Base-by-base conservation (phyloP, 2,888 invertebrate species). In the Chironomus tentans region DNA sequence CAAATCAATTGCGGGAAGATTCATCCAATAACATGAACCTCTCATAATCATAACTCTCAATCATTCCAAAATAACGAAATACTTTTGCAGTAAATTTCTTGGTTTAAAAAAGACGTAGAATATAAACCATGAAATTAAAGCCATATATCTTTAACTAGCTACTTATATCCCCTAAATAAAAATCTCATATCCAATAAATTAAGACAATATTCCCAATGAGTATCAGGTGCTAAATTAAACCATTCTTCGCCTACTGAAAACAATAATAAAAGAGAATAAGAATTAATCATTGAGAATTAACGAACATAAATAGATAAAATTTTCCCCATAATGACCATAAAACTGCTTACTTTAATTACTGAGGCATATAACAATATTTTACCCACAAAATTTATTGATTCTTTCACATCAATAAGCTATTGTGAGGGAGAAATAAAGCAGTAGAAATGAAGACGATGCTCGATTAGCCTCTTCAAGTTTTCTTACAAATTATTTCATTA, bases 271-370 rank as follows among this genome's bases (percentile, higher is more conserved):
- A 50, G 50, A 13, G 56, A 56, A 56, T 13, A 65, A 24, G 65
- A 65, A 65, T 65, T 21, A 65, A 65, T 65, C 65, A 65, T 65
- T 65, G 4, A 5, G 21, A 65, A 65, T 22, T 6, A 65, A 24
- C n/a, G 21, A 21, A 65, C 13, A 24, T 24, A 65, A 24, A 24
- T 13, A 47, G 68, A 74, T 74, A 74, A 74, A 74, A 68, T 61
- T 68, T 68, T 68, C 47, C 21, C 24, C 65, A 24, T 13, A 68
- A 74, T 74, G 22, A 13, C 74, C 74, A 65, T 74, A 74, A 65
- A 74, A 68, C 28, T 74, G 61, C 28, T 68, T 22, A 15, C 15
- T 74, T 74, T 74, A 74, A 74, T 74, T 74, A 74, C 47, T 68
- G 74, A 74, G 74, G 74, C 22, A 28, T 50, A 28, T 24, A 48